Evolutionary conservation across 2,113 vertebrate genomes (phyloP), one percentile per base, ranked within the genome.

Genomic region (Brevimyrus niger): DNA sequence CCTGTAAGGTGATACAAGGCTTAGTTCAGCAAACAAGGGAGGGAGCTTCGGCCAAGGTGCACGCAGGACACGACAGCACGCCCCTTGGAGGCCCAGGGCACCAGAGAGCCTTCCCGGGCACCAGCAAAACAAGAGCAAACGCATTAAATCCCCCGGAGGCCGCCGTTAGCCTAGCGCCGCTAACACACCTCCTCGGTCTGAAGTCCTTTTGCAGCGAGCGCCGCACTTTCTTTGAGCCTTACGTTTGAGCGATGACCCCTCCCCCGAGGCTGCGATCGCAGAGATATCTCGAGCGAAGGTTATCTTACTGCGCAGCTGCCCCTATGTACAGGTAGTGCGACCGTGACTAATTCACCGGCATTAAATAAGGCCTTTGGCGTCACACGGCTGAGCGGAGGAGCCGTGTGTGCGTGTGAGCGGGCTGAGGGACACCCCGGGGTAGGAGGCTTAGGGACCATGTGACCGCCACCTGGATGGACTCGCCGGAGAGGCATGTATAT

Each of bases 1-100:
- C n/a, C 47, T 86, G 42, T 47, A 86, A 86, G 44, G 50, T n/a
- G 83, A 86, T 50, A 86, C 83, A 86, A 48, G 83, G 44, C 47
- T 86, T 50, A 48, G 83, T 86, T 86, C 83, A 86, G 23, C 83
- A 86, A 86, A 48, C 47, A 31, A 13, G 47, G 44, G 46, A 86
- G 46, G 47, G 46, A n/a, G 4, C 31, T 21, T 80, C 2, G 5
- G 35, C 73, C 11, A 42, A 80, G 73, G 73, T 42, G 35, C 35
- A 80, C 15, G 13, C 73, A 42, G 73, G 73, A 38, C 73, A 38
- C 17, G 17, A 42, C 31, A 17, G 35, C 35, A 38, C 35, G 35
- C 73, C 73, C 4, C 6, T 0, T 80, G 73, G 5, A 80, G 8
- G 73, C 13, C 73, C 73, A 2, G 31, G 4, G 6, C 73, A 80